Base-by-base conservation (phyloP, 2,888 invertebrate species). In the Hybos culiciformis region DNA sequence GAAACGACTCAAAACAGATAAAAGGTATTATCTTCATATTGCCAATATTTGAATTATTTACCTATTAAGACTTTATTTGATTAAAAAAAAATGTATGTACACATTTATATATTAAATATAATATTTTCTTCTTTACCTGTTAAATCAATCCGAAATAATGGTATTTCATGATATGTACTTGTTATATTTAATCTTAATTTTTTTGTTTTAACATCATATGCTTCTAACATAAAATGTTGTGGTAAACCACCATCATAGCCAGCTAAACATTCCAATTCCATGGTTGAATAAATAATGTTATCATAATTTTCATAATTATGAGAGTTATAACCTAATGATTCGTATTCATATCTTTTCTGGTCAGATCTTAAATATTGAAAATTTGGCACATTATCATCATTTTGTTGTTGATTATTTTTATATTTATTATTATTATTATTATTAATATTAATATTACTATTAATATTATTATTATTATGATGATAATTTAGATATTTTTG, bases 181-280 rank as follows among this genome's bases (percentile, higher is more conserved):
- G 76, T 78, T 51, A 78, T 71, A 59, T 83, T 85, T 49, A 83
- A 71, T 42, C 82, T 69, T 26, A 83, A 68, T 49, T 74, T 75
- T 56, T 79, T 80, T 15, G 81, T 81, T 53, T 73, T 67, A 0
- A 81, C 79, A 54, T 86, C 86, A 55, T 83, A 77, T 1, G 87
- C 86, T 62, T 90, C 88, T 45, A 91, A 67, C 41, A 83, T 70
- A 66, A 90, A 90, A 49, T 78, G 77, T 63, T 91, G 91, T 33
- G 84, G 83, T 45, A 91, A 72, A 1, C 91, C 91, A 2, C 91
- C 90, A 58, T 91, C 88, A 62, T 88, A 88, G 36, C 90, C 91
- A 0, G 84, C 77, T 46, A 84, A 77, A 63, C 91, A 91, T 55
- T 86, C 83, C 46, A 91, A 78, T 56, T 84, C 82, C 57, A 91